A percentile compares a stretch with the other conserved stretches of the same genome.
phyloP scores from a whole-genome alignment of 2,113 vertebrate genomes.

The Myodes glareolus region DNA sequence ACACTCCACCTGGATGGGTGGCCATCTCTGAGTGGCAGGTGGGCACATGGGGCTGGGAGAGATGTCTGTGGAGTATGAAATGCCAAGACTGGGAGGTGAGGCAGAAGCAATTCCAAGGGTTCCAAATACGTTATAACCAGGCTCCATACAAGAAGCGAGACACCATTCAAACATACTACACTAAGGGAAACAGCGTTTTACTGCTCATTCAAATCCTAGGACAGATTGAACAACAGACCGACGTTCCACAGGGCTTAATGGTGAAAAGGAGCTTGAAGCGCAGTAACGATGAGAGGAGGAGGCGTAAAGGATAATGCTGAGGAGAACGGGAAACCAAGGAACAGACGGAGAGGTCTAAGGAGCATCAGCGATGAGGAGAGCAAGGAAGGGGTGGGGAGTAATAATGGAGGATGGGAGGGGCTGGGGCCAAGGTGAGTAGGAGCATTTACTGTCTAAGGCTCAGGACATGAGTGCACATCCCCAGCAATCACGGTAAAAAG shows the following conservation, averaged over 20 bases:
- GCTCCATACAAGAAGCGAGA: background rate
- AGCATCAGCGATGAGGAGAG: no score
- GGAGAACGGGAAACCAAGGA: background rate
- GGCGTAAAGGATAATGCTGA: background rate
- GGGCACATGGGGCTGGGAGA: background rate
- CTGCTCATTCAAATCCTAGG: background rate
- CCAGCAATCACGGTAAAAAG: no score
- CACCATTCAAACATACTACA: background rate
- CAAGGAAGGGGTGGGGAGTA: background rate
- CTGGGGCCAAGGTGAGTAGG: background rate
- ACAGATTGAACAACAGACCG: background rate
- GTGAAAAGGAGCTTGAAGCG: background rate
- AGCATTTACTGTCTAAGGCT: background rate
- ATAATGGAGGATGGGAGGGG: background rate
- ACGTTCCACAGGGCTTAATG: no score
- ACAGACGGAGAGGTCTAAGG: background rate
- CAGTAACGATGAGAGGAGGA: background rate
- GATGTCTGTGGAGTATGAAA: background rate
- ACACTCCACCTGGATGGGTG: background rate
- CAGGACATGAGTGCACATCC: background rate
- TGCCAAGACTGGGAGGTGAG: background rate
- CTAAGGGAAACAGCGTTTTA: fast-evolving
- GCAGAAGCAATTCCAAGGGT: background rate
- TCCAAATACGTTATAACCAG: background rate
- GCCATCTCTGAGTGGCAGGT: background rate